Evolutionary conservation across 2,888 invertebrate species (phyloP), one percentile per base, ranked within the genome.

Genomic region (Thecophora atra): DNA sequence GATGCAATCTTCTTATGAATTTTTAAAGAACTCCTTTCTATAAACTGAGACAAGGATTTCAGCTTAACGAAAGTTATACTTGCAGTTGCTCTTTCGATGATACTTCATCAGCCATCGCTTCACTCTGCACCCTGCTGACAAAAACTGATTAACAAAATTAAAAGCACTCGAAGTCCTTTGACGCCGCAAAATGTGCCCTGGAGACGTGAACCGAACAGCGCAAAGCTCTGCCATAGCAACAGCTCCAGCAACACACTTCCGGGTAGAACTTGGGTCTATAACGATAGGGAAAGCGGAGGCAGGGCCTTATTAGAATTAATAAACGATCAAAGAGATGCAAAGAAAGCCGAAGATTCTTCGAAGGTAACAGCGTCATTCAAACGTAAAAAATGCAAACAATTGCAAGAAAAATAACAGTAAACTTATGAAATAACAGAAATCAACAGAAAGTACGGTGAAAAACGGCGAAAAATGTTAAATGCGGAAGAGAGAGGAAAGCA

Each of bases 301-400:
- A 51, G 68, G 70, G 70, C 74, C 75, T 78, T 75, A 77, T 77
- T 77, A 78, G 73, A 76, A 77, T 77, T 76, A 77, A 76, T 77
- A 77, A 77, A 75, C 71, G 76, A 78, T 77, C 76, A 78, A 77
- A 78, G 77, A 51, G 70, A 76, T 42, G 63, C 37, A 64, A 69
- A 67, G 56, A 71, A 60, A 67, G 19, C 37, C 26, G 71, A 70
- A 70, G 72, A n/a, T n/a, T n/a, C n/a, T n/a, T 73, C 74, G 75
- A 74, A 77, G 74, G 74, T 73, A 70, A 74, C 72, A 70, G 74
- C 72, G 63, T 62, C 66, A 78, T 78, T 80, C 78, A 79, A 80
- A 80, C 81, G 79, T 79, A 78, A 79, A 70, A 67, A 70, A 73
- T 54, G 62, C 79, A 79, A 82, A 82, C 82, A 82, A 81, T 80